Base-by-base conservation (phyloP, 2,797 vertebrate species). In the Sebastolobus altivelis region DNA sequence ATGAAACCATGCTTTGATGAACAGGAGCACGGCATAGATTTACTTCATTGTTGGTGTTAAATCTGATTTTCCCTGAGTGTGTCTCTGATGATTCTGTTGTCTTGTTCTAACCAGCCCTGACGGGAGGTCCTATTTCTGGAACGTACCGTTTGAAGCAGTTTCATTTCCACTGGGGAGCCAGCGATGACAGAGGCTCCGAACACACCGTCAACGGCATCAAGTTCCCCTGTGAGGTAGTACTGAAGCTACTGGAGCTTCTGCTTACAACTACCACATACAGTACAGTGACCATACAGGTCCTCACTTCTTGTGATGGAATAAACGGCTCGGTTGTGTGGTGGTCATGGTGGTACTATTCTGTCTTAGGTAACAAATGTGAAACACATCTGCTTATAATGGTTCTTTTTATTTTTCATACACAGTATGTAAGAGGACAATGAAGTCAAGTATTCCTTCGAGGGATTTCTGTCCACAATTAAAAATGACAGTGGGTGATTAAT, bases 131-230 rank as follows among this genome's bases (percentile, higher is more conserved):
- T 0, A 88, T 99, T 74, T 87, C 88, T 3, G 98, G 97, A 88
- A 97, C 92, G 0, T 98, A 98, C 91, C 96, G 98, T 71, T 91
- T 99, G 87, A 97, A 86, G 62, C 98, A 99, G 92, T 97, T 99
- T 70, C 98, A 99, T 83, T 97, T 98, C 92, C 98, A 99, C 65
- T 99, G 98, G 98, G 98, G 98, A 0, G 92, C 89, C 35, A 93
- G 92, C 0, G 97, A 99, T 1, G 96, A 97, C 4, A 94, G 95
- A 0, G 98, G 98, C 71, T 98, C 98, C 0, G 98, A 99, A 85
- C 98, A 99, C 27, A 92, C 96, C 0, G 92, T 99, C 72, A 96
- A 97, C 1, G 96, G 96, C 46, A 72, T 94, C 93, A 95, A 87
- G 67, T 99, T 96, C 1, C 96, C 98, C 0, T 96, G 96, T 59